Evolutionary conservation across 2,797 vertebrate species (phyloP).

Genomic region (Xiphophorus birchmanni): DNA sequence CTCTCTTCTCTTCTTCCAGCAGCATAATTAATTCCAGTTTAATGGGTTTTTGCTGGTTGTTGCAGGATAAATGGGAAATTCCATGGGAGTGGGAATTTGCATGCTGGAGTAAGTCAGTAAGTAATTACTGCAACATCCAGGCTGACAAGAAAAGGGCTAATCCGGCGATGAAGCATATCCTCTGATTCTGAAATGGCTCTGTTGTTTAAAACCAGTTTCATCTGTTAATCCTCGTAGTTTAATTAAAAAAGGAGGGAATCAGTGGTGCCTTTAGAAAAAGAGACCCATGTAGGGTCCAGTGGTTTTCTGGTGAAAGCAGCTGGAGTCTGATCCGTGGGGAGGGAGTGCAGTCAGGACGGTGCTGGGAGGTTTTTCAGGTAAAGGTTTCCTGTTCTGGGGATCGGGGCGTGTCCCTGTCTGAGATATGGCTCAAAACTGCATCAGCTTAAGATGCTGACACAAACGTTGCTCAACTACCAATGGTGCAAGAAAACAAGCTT

Average conservation of each 20-base stretch:
- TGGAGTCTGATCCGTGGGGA: conserved; percentile 17
- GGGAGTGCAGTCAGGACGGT: conserved; percentile 13
- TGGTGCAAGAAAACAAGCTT: conserved; percentile 22
- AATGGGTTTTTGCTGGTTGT: conserved; percentile 68
- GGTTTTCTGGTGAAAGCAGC: conserved; percentile 11
- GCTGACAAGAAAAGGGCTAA: conserved; percentile 58
- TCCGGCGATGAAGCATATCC: conserved; percentile 49
- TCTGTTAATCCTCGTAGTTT: conserved; percentile 54
- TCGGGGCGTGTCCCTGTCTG: conserved; percentile 17
- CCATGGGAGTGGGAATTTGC: conserved; percentile 60
- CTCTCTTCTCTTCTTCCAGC: conserved; percentile 22
- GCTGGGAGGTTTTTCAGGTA: conserved; percentile 36
- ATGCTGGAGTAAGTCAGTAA: conserved; percentile 55
- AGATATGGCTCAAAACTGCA: conserved; percentile 51
- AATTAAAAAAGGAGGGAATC: conserved; percentile 48
- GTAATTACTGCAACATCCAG: conserved; percentile 64
- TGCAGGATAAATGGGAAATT: conserved; percentile 63
- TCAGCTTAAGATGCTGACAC: conserved; percentile 32
- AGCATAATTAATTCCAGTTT: conserved; percentile 57
- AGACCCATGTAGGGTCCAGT: conserved; percentile 3
- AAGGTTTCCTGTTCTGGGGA: conserved; percentile 15
- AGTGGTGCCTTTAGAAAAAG: conserved; percentile 12
- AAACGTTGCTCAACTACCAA: conserved; percentile 51
- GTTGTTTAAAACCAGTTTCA: conserved; percentile 60
- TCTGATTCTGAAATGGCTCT: conserved; percentile 50